Conservation (phyloP, 2,113 vertebrate genomes). For the Ovis aries region ARS-UI_Ramb_v3.0 NC_056054.1:209507501-209508000, state of each 20-base stretch:
- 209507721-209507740: conserved; percentile 45
- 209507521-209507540: neutral
- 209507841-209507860: conserved; percentile 60
- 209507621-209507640: neutral
- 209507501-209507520: neutral
- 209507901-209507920: conserved; percentile 21
- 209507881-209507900: conserved; percentile 46
- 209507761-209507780: conserved; percentile 61
- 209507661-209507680: neutral
- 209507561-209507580: neutral
- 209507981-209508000: neutral
- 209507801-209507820: conserved; percentile 56
- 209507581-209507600: neutral
- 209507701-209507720: neutral
- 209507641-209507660: neutral
- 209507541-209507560: neutral
- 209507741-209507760: conserved; percentile 43
- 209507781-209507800: conserved; percentile 64
- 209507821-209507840: conserved; percentile 54
- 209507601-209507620: neutral
- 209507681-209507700: neutral
- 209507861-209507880: conserved; percentile 54
- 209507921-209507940: neutral
- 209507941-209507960: neutral
- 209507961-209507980: conserved; percentile 23